These are phyloP conservation scores for Leptocoma aspasia DNA, from an alignment of 2,113 vertebrate genomes.

Conservation along the genomic window DNA sequence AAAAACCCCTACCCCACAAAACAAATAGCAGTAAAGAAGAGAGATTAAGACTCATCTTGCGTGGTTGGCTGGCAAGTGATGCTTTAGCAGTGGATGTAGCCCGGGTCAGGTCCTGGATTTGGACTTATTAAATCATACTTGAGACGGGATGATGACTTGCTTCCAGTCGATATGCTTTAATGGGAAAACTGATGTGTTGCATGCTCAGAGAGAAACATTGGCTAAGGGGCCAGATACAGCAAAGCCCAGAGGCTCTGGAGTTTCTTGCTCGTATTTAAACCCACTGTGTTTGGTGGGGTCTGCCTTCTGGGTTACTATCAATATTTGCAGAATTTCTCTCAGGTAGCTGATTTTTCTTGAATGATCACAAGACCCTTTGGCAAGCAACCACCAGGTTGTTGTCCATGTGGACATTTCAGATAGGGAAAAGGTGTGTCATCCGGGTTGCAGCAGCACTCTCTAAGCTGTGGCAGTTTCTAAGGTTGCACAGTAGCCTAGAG, in stretches of 20 bases:
- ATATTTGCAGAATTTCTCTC: neutral
- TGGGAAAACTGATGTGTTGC: neutral
- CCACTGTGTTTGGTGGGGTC: neutral
- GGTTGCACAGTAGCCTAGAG: neutral
- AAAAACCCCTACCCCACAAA: accelerated
- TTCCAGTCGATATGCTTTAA: neutral
- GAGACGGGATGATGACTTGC: neutral
- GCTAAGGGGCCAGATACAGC: neutral
- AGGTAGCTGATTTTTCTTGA: neutral
- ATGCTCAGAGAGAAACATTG: neutral
- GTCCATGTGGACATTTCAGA: neutral
- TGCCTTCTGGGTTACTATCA: neutral
- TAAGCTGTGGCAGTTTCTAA: neutral
- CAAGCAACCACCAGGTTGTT: neutral
- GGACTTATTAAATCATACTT: neutral
- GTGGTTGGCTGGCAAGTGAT: neutral
- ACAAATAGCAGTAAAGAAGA: slow-evolving; percentile 24
- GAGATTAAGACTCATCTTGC: neutral
- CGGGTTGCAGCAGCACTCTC: neutral
- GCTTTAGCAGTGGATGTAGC: neutral
- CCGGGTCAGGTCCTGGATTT: slow-evolving; percentile 21
- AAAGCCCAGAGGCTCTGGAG: neutral
- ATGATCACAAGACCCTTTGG: neutral
- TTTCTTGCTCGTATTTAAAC: neutral
- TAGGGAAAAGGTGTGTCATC: neutral